Percentiles rank a stretch among this genome's conserved stretches.
Conservation (phyloP, 2,797 vertebrate genomes). For the Sebastes matsubarae region DNA sequence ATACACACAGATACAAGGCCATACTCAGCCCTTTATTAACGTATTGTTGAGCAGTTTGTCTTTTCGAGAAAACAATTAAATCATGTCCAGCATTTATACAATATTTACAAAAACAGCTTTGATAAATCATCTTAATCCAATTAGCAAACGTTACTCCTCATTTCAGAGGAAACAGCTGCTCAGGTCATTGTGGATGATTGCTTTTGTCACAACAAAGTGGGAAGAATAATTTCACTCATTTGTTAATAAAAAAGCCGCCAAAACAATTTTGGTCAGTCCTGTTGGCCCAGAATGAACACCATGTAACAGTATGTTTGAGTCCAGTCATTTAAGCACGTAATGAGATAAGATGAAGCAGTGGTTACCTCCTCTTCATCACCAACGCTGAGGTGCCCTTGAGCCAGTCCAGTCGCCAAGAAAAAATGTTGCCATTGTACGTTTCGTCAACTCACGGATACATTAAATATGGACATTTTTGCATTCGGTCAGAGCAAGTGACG, state of each 20-base stretch:
- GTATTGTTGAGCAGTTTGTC: background rate
- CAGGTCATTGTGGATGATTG: background rate
- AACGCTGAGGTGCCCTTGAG: no score
- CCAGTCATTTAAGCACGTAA: no score
- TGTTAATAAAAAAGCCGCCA: background rate
- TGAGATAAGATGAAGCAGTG: background rate
- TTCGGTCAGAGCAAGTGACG: no score
- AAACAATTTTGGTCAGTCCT: background rate
- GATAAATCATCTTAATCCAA: conserved; percentile 18
- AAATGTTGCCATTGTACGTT: background rate
- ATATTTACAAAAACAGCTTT: background rate
- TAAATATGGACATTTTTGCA: no score
- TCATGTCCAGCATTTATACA: background rate
- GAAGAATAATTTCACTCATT: background rate
- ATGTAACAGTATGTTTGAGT: no score
- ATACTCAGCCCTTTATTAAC: background rate
- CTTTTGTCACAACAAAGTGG: background rate
- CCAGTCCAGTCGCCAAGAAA: background rate
- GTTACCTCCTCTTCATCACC: accelerated
- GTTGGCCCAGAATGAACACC: background rate
- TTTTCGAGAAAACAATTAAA: conserved; percentile 3
- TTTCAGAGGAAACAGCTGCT: conserved; percentile 29
- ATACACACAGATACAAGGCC: background rate
- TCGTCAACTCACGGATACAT: background rate
- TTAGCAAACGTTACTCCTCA: conserved; percentile 5